Base-by-base conservation (phyloP, 2,888 invertebrate genomes). In the Limnephilus auricula region DNA sequence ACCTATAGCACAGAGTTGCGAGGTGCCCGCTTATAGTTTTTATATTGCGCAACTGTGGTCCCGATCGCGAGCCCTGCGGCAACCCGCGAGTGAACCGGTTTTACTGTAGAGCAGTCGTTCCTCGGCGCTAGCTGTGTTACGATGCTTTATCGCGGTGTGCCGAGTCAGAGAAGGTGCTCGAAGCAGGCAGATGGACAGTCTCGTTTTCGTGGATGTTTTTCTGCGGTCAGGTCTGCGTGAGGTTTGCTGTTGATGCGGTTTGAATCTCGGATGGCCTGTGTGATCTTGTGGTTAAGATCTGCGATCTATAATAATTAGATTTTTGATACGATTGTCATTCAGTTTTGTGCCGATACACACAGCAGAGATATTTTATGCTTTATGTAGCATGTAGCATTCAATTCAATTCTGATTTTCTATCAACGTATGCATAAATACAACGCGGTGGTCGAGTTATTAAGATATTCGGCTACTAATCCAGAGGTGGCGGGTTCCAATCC, bases 51-150 rank as follows among this genome's bases (percentile, higher is more conserved):
- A 65, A 65, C 50, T 25, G 80, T 80, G 31, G 80, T 15, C 30
- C 31, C 30, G 82, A 82, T 32, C 34, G 82, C 82, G 34, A 32
- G 34, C 31, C 32, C 82, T 34, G 82, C 82, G 82, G 82, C 82
- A 65, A n/a, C 32, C 30, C 31, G 31, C 13, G 13, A 3, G 13
- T 18, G 82, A 30, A 82, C 82, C 82, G 82, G 82, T 82, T 82
- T 82, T 82, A 82, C 82, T 82, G 82, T 82, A 18, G 32, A 31
- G 82, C 82, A 34, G 82, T 30, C 30, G 18, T 25, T 18, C 13
- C 5, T 65, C 18, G 50, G 50, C 50, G 50, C 50, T 65, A 65
- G 50, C 18, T 65, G 50, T 25, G 50, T 65, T 65, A 25, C 50
- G 25, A 25, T 25, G 50, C 50, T 25, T 25, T 25, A 25, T 65